Base-by-base conservation (phyloP, 2,113 vertebrate genomes). In the Anoplopoma fimbria region DNA sequence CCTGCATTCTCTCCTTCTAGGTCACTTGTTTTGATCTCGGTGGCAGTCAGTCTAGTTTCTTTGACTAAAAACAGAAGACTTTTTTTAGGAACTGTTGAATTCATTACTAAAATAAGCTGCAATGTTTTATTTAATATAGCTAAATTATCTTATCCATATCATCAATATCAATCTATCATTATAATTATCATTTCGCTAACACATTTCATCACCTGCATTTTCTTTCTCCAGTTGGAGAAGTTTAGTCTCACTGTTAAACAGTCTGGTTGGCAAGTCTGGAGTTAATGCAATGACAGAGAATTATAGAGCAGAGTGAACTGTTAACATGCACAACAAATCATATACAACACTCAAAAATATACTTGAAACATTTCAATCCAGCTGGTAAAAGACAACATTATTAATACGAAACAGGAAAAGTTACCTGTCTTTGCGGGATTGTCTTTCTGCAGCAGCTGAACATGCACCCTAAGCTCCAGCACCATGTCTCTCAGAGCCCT, bases 201-300 rank as follows among this genome's bases (percentile, higher is more conserved):
- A 62, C 12, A 36, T 19, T 47, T 64, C n/a, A 64, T 64, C 62
- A 64, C 38, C 40, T 67, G n/a, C 15, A 29, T 45, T 67, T 38
- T 27, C 13, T 19, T 8, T 67, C 64, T 67, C 64, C 64, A 67
- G 64, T 36, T 77, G 36, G 2, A 81, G 62, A 67, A 81, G 34
- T 67, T 74, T 61, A 21, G 14, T 21, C 71, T 80, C 67, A 47
- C 40, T 60, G 51, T 47, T 69, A 13, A 64, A 69, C 55, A 84
- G 38, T 79, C 64, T 75, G 63, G n/a, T 23, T 27, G 64, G 25
- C 29, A 83, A 6, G n/a, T 45, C 78, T 77, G 55, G 21, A 61
- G 17, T 67, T 47, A 25, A 49, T 21, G 10, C 25, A 25, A 9
- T 1, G 10, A 33, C 19, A 36, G n/a, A 1, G 25, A 75, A 42